Conservation (phyloP, 2,113 vertebrate genomes). For the Scomber colias region DNA sequence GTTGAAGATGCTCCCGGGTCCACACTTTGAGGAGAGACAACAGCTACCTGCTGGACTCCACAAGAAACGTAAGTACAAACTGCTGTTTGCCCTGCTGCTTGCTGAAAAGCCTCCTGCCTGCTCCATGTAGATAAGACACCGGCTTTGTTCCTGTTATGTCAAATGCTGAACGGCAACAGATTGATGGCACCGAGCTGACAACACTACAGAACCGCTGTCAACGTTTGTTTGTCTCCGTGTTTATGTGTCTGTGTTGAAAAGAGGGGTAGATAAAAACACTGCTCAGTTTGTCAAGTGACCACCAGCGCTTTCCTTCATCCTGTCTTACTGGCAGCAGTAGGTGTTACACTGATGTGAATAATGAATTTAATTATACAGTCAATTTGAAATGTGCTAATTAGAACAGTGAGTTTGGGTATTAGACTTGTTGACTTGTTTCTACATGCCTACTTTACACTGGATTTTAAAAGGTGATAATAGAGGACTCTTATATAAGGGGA, state of each 20-base stretch:
- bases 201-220: slow-evolving; percentile 20
- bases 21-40: slow-evolving; percentile 97
- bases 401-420: slow-evolving; percentile 53
- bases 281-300: slow-evolving; percentile 34
- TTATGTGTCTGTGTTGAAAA: slow-evolving; percentile 29
- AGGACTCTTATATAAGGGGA: slow-evolving; percentile 39
- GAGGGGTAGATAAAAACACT: slow-evolving; percentile 18
- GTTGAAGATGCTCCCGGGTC: slow-evolving; percentile 95
- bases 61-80: slow-evolving; percentile 84
- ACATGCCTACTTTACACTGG: slow-evolving; percentile 57
- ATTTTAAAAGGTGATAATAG: slow-evolving; percentile 76
- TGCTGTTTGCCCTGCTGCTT: slow-evolving; percentile 30
- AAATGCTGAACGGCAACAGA: slow-evolving; percentile 50
- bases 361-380: slow-evolving; percentile 67
- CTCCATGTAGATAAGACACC: slow-evolving; percentile 70
- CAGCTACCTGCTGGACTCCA: slow-evolving; percentile 90
- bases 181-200: slow-evolving; percentile 64
- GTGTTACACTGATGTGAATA: slow-evolving; percentile 54
- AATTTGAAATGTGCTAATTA: slow-evolving; percentile 75
- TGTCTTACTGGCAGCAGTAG: slow-evolving; percentile 38
- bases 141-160: slow-evolving; percentile 60
- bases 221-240: slow-evolving; percentile 27
- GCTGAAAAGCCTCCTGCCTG: slow-evolving; percentile 50
- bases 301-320: slow-evolving; percentile 21
- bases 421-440: slow-evolving; percentile 62